phyloP scores from a whole-genome alignment of 2,797 vertebrate species.

The Bradypus variegatus region DNA sequence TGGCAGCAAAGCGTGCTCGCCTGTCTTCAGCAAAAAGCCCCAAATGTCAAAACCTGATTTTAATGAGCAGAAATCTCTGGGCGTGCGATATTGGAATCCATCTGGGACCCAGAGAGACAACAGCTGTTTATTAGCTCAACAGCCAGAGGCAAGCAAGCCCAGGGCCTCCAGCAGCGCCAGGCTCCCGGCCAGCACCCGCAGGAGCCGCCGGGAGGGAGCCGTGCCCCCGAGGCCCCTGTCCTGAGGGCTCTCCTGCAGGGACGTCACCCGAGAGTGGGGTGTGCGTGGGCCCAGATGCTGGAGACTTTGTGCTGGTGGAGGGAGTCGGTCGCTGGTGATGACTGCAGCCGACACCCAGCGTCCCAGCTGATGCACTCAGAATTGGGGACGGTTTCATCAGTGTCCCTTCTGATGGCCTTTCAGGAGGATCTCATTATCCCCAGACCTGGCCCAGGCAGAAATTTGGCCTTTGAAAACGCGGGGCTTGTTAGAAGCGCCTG shows the following conservation, averaged over 20 bases:
- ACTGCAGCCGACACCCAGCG: accelerated
- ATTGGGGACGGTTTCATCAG: accelerated
- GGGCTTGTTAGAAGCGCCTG: not conserved
- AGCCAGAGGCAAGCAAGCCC: not conserved
- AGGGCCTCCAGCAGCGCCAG: accelerated
- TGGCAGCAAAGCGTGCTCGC: not conserved
- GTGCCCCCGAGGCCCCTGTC: accelerated
- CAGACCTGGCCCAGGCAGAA: not conserved
- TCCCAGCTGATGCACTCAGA: accelerated
- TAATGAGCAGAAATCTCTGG: constrained; percentile 13
- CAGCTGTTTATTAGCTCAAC: not conserved
- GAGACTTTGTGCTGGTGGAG: too few species aligned
- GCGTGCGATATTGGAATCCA: accelerated
- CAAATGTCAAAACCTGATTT: constrained; percentile 23
- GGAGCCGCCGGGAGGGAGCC: too few species aligned
- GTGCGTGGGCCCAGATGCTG: accelerated
- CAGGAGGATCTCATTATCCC: not conserved
- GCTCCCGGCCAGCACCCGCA: too few species aligned
- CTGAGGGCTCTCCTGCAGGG: accelerated
- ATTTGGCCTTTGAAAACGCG: not conserved
- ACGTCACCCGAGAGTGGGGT: accelerated
- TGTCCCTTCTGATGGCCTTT: not conserved
- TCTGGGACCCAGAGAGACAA: not conserved
- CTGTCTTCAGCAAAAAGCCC: not conserved
- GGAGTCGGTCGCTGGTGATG: accelerated